Conservation (phyloP, 1,140 invertebrate genomes). For the Drosophila parabipectinata region DNA sequence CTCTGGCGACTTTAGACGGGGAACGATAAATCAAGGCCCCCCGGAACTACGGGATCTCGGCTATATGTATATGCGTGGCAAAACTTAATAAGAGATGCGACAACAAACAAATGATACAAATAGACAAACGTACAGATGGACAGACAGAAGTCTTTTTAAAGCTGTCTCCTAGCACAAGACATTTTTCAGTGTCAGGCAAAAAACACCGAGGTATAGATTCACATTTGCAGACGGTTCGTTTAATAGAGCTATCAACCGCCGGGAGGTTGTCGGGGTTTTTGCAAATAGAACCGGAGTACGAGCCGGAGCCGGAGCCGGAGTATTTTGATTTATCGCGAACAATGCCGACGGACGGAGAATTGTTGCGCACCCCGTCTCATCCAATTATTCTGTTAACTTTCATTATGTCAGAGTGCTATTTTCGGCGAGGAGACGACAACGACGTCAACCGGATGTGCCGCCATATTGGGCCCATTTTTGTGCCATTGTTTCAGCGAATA, state of each 20-base stretch:
- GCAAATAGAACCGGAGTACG: no score
- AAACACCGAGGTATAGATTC: slow-evolving; percentile 5
- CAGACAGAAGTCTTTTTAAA: slow-evolving; percentile 37
- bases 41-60: slow-evolving; percentile 24
- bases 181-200: slow-evolving; percentile 66
- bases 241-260: slow-evolving; percentile 32
- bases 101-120: slow-evolving; percentile 51
- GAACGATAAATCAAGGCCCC: slow-evolving; percentile 65
- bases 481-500: slow-evolving; percentile 14
- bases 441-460: slow-evolving; percentile 46
- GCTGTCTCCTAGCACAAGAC: slow-evolving; percentile 33
- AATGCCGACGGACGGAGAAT: slow-evolving; percentile 4
- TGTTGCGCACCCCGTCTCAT: slow-evolving; percentile 47
- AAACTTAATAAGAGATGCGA: slow-evolving; percentile 69
- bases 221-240: slow-evolving; percentile 4
- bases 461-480: slow-evolving; percentile 66
- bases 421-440: slow-evolving; percentile 10
- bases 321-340: slow-evolving; percentile 68
- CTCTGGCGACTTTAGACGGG: slow-evolving; percentile 55
- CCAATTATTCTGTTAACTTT: slow-evolving; percentile 79
- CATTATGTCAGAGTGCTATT: slow-evolving; percentile 70
- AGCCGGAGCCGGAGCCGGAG: neutral
- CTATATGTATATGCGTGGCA: slow-evolving; percentile 35
- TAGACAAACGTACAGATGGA: slow-evolving; percentile 27
- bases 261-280: slow-evolving; percentile 3